A percentile compares a stretch with the other conserved stretches of the same genome.
Evolutionary conservation across 2,113 vertebrate species (phyloP).

Genomic region (Oryzias melastigma): DNA sequence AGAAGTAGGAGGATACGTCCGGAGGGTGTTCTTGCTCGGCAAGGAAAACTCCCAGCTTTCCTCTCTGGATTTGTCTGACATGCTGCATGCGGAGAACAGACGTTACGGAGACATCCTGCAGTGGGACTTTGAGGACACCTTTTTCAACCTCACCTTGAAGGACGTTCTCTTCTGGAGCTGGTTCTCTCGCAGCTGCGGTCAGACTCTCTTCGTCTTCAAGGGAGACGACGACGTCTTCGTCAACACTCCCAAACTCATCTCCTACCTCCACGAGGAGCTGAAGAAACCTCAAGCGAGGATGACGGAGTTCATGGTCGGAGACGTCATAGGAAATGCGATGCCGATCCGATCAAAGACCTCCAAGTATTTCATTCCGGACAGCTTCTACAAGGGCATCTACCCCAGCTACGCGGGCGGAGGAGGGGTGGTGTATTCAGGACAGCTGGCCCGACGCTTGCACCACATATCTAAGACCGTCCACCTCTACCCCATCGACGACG

Average conservation of each 20-base stretch:
- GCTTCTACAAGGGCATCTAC: conserved; percentile 74
- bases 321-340: conserved; percentile 48
- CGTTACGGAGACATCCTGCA: conserved; percentile 71
- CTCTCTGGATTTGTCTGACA: not conserved
- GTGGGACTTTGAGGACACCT: conserved; percentile 79
- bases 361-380: conserved; percentile 76
- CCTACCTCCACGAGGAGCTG: conserved; percentile 53
- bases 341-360: conserved; percentile 38
- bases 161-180: conserved; percentile 79
- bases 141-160: conserved; percentile 80
- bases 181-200: conserved; percentile 58
- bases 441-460: conserved; percentile 60
- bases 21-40: conserved; percentile 75
- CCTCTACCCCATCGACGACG: conserved; percentile 79
- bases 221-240: conserved; percentile 80
- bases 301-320: conserved; percentile 68
- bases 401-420: conserved; percentile 74
- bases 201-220: conserved; percentile 69
- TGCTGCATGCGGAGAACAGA: conserved; percentile 56
- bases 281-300: conserved; percentile 7
- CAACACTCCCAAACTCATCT: conserved; percentile 65
- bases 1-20: conserved; percentile 47
- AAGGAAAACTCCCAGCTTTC: conserved; percentile 15
- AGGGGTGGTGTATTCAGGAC: conserved; percentile 75
- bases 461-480: conserved; percentile 60